Base-by-base conservation (phyloP, 2,113 vertebrate species). In the Oophaga pumilio region DNA sequence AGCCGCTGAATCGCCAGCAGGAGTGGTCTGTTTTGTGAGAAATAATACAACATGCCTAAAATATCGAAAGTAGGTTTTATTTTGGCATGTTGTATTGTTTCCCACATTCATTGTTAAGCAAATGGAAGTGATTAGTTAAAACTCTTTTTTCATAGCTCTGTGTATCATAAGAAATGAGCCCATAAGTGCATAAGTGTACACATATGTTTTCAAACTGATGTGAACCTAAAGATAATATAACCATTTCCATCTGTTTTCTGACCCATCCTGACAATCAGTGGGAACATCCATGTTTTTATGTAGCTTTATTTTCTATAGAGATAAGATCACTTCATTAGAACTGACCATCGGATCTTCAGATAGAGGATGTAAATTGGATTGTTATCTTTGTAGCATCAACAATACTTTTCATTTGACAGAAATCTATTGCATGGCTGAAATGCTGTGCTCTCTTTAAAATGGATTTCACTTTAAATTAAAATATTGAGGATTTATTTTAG, bases 51-150 rank as follows among this genome's bases (percentile, higher is more conserved):
- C 15, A 60, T 83, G 22, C 52, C 20, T 20, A 83, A 53, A 53
- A 14, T n/a, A 60, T 60, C 26, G 24, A 17, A 80, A 59, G 69
- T 69, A 43, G 24, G 22, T 15, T n/a, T 53, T 26, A 83, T 64
- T 85, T 50, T 85, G 83, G 60, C 56, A 49, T 76, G 64, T 83
- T 83, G 13, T 26, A 26, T 83, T 69, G 60, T 53, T 83, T 69
- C 64, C n/a, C 62, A 83, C 80, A 66, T 60, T 24, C 62, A 83
- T 24, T 26, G 64, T 49, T 64, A 50, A n/a, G 52, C 60, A 82
- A 83, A 83, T 83, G 81, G 62, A 83, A 83, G 20, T 83, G 53
- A 69, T 83, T 69, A 83, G 81, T 18, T 57, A 4, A 80, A 80
- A 33, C 24, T 17, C 10, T 33, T 57, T 80, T 77, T 28, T 66